Conservation (phyloP, 1,140 invertebrate species). For the Colletes gigas region DNA sequence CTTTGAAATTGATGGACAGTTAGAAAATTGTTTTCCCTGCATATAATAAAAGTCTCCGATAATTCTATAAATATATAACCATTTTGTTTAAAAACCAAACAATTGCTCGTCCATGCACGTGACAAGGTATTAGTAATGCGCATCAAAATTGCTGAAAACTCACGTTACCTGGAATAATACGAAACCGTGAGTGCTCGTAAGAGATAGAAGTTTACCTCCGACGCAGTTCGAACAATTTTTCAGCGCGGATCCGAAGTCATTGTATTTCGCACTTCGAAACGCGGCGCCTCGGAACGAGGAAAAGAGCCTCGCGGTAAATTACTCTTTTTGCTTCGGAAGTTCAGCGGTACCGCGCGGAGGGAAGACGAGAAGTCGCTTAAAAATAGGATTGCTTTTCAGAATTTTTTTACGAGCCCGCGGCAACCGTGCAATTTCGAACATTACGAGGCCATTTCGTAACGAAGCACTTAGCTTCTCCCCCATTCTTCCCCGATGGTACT, state of each 20-base stretch:
- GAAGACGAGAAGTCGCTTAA: conserved; percentile 31
- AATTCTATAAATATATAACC: too few relatives aligned
- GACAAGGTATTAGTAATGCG: too few relatives aligned
- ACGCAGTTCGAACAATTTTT: not conserved
- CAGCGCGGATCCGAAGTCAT: not conserved
- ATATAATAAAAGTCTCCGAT: too few relatives aligned
- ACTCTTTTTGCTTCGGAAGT: conserved; percentile 19
- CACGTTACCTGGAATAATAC: not conserved
- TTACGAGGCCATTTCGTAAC: conserved; percentile 52
- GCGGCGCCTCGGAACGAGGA: not conserved
- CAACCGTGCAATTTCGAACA: conserved; percentile 53
- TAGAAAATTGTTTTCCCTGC: too few relatives aligned
- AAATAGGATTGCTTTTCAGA: conserved; percentile 42
- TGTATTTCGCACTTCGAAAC: not conserved
- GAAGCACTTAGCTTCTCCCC: conserved; percentile 31
- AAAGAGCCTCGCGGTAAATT: conserved; percentile 4
- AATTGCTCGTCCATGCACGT: too few relatives aligned
- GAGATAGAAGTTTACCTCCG: not conserved
- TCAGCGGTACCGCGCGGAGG: conserved; percentile 11
- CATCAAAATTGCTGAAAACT: not conserved
- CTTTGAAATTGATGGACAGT: too few relatives aligned
- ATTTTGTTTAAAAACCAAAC: too few relatives aligned
- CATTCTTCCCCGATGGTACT: not conserved
- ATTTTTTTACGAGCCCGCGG: conserved; percentile 40
- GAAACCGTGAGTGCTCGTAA: not conserved